Evolutionary conservation across 2,797 vertebrate genomes (phyloP), one percentile per base, ranked within the genome.

Genomic region (Amblyraja radiata): DNA sequence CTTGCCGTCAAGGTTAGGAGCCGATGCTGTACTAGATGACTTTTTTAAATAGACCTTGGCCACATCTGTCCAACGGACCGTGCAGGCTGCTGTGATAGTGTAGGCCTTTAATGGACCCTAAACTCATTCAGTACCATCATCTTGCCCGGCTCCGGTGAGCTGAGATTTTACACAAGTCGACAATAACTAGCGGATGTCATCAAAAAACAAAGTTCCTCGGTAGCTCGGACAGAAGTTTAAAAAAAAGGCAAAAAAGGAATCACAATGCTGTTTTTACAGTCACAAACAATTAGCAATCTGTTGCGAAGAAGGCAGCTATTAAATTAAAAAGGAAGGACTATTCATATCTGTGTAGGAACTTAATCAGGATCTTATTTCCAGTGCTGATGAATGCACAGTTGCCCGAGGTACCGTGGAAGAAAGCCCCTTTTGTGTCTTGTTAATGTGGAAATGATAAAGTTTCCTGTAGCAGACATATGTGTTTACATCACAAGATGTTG

Each of bases 361-460:
- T 98, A 98, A 98, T 99, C 98, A 98, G 97, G 95, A 97, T 97
- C 97, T 97, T 97, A 97, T 99, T 99, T 99, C 97, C 97, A 97
- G 93, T 97, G 97, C 97, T 96, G 97, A 97, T 98, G 97, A 97
- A 96, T 97, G 96, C 97, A 96, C 96, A 96, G 97, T 97, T 95
- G 93, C 97, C 97, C 96, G 96, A 95, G 96, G 97, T 97, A 97
- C 96, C 95, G 13, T 93, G 96, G 96, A 98, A 99, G 97, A 99
- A 98, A 97, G 96, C 96, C 94, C 94, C 97, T 97, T 98, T 98
- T 99, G 98, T 98, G 95, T 90, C 95, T 94, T 28, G 94, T 96
- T 97, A 97, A 97, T 97, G 97, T 97, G 97, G 96, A 96, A 96
- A 96, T 94, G 97, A 98, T 98, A 98, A 98, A 97, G 97, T 98